Evolutionary conservation across 2,113 vertebrate species (phyloP).

Genomic region (Sinocyclocheilus anshuiensis): DNA sequence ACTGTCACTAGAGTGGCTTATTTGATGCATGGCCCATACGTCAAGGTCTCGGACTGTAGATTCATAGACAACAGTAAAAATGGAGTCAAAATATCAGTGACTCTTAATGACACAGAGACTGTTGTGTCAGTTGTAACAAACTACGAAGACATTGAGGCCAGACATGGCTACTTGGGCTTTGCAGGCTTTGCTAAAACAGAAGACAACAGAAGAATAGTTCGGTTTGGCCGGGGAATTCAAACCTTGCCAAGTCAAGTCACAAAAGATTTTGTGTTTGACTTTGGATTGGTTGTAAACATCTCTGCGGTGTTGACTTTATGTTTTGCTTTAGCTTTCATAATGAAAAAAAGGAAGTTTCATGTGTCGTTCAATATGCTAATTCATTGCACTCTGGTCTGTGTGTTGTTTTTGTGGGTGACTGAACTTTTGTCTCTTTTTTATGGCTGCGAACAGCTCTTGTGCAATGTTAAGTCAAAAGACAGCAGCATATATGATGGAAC

Average conservation of each 20-base stretch:
- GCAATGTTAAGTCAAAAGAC: slow-evolving; percentile 73
- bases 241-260: slow-evolving; percentile 57
- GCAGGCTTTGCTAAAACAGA: slow-evolving; percentile 83
- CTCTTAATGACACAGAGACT: slow-evolving; percentile 86
- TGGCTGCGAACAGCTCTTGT: slow-evolving; percentile 80
- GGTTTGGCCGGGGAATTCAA: slow-evolving; percentile 81
- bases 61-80: slow-evolving; percentile 84
- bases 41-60: slow-evolving; percentile 86
- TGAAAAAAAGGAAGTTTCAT: slow-evolving; percentile 80
- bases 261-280: slow-evolving; percentile 68
- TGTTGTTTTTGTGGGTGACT: slow-evolving; percentile 80
- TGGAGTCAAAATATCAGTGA: slow-evolving; percentile 85
- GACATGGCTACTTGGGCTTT: slow-evolving; percentile 88
- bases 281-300: slow-evolving; percentile 81
- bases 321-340: slow-evolving; percentile 76
- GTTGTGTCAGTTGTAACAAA: slow-evolving; percentile 88
- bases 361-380: slow-evolving; percentile 81
- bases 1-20: slow-evolving; percentile 85
- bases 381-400: slow-evolving; percentile 78
- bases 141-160: slow-evolving; percentile 84
- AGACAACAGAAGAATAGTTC: slow-evolving; percentile 69
- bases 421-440: slow-evolving; percentile 83
- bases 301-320: slow-evolving; percentile 75
- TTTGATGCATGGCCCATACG: slow-evolving; percentile 89
- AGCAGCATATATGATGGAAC: slow-evolving; percentile 32